Conservation (phyloP, 2,797 vertebrate species). For the Peromyscus attwateri region DNA sequence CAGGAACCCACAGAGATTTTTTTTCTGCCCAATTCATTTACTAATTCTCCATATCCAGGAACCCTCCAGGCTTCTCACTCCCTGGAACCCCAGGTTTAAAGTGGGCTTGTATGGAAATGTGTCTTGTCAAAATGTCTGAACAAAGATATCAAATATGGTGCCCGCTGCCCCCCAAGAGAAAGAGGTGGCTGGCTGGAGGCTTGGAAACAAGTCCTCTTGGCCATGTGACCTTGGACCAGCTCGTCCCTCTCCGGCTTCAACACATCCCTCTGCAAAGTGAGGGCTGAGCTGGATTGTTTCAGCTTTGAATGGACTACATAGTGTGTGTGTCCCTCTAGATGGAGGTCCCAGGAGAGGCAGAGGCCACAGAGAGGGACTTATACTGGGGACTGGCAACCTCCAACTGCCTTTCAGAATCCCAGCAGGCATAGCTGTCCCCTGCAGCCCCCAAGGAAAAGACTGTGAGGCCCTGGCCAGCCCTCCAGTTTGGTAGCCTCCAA, state of each 20-base stretch:
- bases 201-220: neutral
- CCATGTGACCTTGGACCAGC: neutral
- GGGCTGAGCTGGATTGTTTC: neutral
- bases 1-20: neutral
- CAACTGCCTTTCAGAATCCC: neutral
- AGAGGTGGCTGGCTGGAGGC: neutral
- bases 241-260: conserved; percentile 21
- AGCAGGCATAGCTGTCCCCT: neutral
- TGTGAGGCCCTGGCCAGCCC: neutral
- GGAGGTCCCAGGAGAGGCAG: conserved; percentile 20
- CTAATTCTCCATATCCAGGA: neutral
- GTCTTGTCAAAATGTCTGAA: neutral
- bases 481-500: rapidly evolving
- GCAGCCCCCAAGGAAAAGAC: neutral
- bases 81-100: neutral
- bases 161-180: neutral
- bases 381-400: neutral
- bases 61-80: neutral
- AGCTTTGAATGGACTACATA: neutral
- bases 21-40: neutral
- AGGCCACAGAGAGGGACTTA: conserved; percentile 21
- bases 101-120: neutral
- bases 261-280: neutral
- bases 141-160: neutral
- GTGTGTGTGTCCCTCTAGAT: neutral